Conservation (phyloP, 2,113 vertebrate genomes). For the Echinops telfairi region DNA sequence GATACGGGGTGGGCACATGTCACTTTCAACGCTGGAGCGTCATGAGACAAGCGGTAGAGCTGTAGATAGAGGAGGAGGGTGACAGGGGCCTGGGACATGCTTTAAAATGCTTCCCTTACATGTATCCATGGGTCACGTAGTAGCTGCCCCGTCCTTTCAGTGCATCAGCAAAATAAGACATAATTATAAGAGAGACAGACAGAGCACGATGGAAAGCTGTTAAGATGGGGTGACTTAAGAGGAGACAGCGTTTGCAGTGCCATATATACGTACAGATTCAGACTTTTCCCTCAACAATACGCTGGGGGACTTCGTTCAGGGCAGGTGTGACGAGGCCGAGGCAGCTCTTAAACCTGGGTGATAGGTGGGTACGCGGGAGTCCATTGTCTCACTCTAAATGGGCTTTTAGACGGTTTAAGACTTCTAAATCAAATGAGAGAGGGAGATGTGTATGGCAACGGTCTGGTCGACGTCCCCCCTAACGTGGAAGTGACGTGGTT, state of each 20-base stretch:
- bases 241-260: too few species aligned
- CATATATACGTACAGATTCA: not conserved
- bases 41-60: too few species aligned
- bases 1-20: not conserved
- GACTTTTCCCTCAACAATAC: constrained; percentile 16
- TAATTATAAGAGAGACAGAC: not conserved
- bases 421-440: not conserved
- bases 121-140: not conserved
- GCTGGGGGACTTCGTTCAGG: not conserved
- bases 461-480: not conserved
- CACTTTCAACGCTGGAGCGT: not conserved
- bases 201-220: not conserved
- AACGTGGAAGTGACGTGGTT: too few species aligned
- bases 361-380: not conserved
- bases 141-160: constrained; percentile 31
- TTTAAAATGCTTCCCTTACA: constrained; percentile 34
- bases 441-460: not conserved
- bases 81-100: not conserved
- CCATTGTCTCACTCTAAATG: not conserved
- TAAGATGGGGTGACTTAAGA: not conserved
- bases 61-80: not conserved
- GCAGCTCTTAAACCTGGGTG: not conserved
- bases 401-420: not conserved
- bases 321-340: not conserved
- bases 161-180: not conserved